phyloP scores from a whole-genome alignment of 2,888 invertebrate species.

The Amorpha juglandis region DNA sequence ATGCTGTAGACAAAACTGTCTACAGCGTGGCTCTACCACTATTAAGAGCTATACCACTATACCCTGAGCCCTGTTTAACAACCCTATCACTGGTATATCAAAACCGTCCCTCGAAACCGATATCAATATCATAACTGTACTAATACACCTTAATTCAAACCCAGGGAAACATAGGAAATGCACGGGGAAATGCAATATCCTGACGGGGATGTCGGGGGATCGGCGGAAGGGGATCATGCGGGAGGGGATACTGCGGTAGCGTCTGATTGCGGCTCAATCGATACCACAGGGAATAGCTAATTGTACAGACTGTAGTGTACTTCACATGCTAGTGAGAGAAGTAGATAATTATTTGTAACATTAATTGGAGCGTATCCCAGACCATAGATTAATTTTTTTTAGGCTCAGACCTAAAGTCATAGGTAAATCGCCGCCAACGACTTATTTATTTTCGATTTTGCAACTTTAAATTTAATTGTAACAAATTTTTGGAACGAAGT shows the following conservation, averaged over 20 bases:
- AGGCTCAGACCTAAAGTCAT: too few relatives aligned
- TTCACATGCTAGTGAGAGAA: not conserved
- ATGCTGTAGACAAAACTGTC: too few relatives aligned
- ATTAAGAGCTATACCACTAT: too few relatives aligned
- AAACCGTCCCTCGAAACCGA: not conserved
- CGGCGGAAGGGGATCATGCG: conserved; percentile 2
- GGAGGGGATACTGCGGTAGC: not conserved
- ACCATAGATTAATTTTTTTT: too few relatives aligned
- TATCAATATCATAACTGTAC: not conserved
- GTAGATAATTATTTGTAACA: not conserved
- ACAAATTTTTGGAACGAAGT: too few relatives aligned
- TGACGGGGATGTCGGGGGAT: not conserved
- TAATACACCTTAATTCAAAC: conserved; percentile 3
- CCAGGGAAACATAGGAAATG: conserved; percentile 4
- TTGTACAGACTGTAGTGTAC: conserved; percentile 2
- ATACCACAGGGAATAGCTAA: conserved; percentile 15
- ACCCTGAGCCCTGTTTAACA: not conserved
- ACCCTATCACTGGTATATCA: not conserved
- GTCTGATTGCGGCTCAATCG: conserved; percentile 23
- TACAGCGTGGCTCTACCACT: too few relatives aligned
- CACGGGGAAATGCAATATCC: conserved; percentile 28
- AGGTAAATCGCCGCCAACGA: too few relatives aligned
- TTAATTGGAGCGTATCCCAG: too few relatives aligned
- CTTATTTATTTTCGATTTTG: too few relatives aligned
- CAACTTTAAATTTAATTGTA: too few relatives aligned